A percentile compares a stretch with the other conserved stretches of the same genome.
Evolutionary conservation across 2,888 invertebrate genomes (phyloP).

Genomic region (Gymnosoma rotundatum): DNA sequence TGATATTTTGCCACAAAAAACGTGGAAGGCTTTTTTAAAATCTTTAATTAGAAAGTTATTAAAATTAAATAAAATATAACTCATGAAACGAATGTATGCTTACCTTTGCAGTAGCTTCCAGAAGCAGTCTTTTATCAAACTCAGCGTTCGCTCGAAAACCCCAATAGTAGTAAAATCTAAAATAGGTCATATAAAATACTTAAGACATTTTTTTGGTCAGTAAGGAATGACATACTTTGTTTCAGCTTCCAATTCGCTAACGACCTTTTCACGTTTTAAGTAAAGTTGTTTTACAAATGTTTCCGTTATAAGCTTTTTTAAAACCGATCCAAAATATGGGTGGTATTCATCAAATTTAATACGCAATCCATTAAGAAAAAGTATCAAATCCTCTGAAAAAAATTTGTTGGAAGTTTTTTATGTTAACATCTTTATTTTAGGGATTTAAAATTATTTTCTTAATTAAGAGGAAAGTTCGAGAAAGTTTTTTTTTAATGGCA

Average conservation of each 20-base stretch:
- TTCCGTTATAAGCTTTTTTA: constrained; percentile 75
- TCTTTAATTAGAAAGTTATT: constrained; percentile 62
- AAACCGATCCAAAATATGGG: constrained; percentile 73
- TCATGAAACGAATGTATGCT: constrained; percentile 3
- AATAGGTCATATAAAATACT: constrained; percentile 1
- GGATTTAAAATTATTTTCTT: too few species aligned
- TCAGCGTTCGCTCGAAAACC: constrained; percentile 74
- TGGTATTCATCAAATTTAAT: constrained; percentile 74
- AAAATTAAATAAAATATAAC: not conserved
- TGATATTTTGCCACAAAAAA: constrained; percentile 73
- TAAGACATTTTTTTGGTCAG: not conserved
- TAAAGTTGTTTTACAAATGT: constrained; percentile 76
- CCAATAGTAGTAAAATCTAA: constrained; percentile 74
- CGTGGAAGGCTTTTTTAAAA: constrained; percentile 72
- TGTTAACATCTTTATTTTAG: too few species aligned
- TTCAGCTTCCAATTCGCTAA: constrained; percentile 71
- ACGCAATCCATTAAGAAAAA: constrained; percentile 73
- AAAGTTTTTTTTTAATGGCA: too few species aligned
- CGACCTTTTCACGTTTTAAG: constrained; percentile 74
- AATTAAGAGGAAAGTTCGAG: too few species aligned
- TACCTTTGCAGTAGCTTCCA: constrained; percentile 74
- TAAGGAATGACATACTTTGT: constrained; percentile 62
- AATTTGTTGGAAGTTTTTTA: not conserved
- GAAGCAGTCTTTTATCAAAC: constrained; percentile 73
- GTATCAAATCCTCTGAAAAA: constrained; percentile 72